Percentiles rank a stretch among this genome's conserved stretches.
phyloP scores from a whole-genome alignment of 2,888 invertebrate species.

The Zelleria hepariella region DNA sequence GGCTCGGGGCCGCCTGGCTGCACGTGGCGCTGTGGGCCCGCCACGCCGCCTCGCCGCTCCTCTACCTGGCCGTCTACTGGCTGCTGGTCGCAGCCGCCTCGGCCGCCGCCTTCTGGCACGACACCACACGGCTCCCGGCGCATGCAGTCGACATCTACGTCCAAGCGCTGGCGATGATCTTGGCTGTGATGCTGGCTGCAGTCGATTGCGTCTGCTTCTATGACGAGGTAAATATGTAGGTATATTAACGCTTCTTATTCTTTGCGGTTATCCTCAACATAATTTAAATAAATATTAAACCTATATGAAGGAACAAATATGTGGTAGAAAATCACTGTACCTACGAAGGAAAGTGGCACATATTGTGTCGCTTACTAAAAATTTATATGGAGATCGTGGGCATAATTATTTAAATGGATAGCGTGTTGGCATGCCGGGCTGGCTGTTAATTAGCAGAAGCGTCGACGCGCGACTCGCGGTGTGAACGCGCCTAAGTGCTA shows the following conservation, averaged over 20 bases:
- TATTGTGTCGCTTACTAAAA: slow-evolving; percentile 5
- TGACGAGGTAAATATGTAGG: slow-evolving; percentile 54
- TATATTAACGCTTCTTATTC: no score
- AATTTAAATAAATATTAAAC: no score
- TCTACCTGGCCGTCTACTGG: slow-evolving; percentile 63
- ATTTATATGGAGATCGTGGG: slow-evolving; percentile 9
- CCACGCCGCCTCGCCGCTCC: slow-evolving; percentile 47
- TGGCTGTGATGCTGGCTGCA: slow-evolving; percentile 37
- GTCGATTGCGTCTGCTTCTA: slow-evolving; percentile 60
- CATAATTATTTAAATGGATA: slow-evolving; percentile 10
- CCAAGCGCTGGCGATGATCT: slow-evolving; percentile 33
- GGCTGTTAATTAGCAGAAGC: slow-evolving; percentile 11
- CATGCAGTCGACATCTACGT: slow-evolving; percentile 42
- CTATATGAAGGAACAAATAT: neutral
- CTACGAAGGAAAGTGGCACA: neutral
- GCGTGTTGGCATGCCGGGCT: slow-evolving; percentile 11
- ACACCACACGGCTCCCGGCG: slow-evolving; percentile 21
- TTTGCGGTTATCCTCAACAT: no score
- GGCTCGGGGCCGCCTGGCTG: slow-evolving; percentile 54
- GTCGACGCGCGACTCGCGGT: slow-evolving; percentile 12
- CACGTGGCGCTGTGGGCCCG: slow-evolving; percentile 54
- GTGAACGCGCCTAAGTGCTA: slow-evolving; percentile 1
- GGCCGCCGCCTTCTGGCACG: slow-evolving; percentile 37
- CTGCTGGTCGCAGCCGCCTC: slow-evolving; percentile 42
- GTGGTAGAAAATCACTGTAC: neutral